Conservation (phyloP, 1,140 invertebrate species). For the Aphelinus atriplicis region DNA sequence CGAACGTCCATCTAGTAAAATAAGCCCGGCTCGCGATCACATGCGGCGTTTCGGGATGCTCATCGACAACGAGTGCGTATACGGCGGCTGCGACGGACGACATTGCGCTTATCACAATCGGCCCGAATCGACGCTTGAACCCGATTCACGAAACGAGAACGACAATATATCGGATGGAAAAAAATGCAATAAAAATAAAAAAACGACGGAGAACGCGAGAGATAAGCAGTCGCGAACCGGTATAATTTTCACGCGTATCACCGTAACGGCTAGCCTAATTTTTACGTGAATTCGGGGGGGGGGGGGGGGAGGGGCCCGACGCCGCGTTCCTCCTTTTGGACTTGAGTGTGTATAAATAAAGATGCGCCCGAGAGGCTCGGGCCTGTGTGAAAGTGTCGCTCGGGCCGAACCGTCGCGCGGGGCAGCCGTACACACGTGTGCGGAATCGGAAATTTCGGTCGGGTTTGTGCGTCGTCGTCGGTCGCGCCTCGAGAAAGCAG, state of each 20-base stretch:
- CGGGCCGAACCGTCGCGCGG: constrained; percentile 44
- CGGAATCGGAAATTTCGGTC: not conserved
- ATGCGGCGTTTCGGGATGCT: no score
- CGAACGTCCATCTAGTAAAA: no score
- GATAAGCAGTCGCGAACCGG: constrained; percentile 3
- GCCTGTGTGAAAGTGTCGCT: constrained; percentile 63
- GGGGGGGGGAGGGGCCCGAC: constrained; percentile 18
- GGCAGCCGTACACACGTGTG: constrained; percentile 32
- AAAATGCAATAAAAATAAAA: no score
- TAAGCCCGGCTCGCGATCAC: no score
- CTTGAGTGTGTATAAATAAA: constrained; percentile 59
- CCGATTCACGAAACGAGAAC: no score
- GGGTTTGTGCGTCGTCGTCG: not conserved
- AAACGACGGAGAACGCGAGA: no score
- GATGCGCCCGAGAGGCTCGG: constrained; percentile 54
- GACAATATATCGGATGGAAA: no score
- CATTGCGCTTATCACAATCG: no score
- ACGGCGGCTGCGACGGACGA: no score
- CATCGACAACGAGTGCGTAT: no score
- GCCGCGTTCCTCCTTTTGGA: not conserved
- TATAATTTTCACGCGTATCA: constrained; percentile 3
- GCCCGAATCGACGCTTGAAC: no score
- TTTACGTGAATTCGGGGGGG: constrained; percentile 45
- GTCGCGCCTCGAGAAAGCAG: constrained; percentile 24
- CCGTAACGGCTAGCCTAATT: constrained; percentile 56